These are phyloP conservation scores for Pachydiplax longipennis DNA, from an alignment of 2,888 invertebrate genomes.

Conservation along the genomic window DNA sequence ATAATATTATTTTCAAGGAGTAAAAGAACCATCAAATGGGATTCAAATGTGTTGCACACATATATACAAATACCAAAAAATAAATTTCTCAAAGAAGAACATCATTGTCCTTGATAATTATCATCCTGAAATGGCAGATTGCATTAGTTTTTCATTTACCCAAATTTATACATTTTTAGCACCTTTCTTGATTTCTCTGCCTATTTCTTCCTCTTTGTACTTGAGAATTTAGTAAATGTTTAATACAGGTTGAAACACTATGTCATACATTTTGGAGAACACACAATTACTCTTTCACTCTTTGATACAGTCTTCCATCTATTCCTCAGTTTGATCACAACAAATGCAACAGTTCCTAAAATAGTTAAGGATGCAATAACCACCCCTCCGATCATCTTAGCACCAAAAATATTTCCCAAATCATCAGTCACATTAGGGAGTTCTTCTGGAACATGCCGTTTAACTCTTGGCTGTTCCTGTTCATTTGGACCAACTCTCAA, in stretches of 20 bases:
- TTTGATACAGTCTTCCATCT: background rate
- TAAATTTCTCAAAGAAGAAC: background rate
- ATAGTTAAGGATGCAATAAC: background rate
- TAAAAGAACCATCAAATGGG: background rate
- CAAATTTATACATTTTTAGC: background rate
- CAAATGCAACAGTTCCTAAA: constrained; percentile 10
- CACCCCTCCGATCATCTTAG: background rate
- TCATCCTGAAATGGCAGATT: background rate
- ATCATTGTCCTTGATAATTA: background rate
- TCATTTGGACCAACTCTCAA: constrained; percentile 47
- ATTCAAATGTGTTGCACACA: background rate
- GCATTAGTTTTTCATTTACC: background rate
- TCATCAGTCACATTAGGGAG: background rate
- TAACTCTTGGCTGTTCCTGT: background rate
- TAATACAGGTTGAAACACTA: background rate
- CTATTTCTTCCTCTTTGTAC: background rate
- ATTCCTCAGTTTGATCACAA: background rate
- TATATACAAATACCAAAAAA: background rate
- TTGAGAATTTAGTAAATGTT: background rate
- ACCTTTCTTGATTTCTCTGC: background rate
- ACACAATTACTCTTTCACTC: background rate
- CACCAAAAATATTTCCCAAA: background rate
- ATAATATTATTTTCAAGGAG: background rate
- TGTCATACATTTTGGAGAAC: background rate
- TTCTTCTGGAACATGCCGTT: background rate